phyloP scores from a whole-genome alignment of 2,888 invertebrate genomes.

The Osmoderma eremita region DNA sequence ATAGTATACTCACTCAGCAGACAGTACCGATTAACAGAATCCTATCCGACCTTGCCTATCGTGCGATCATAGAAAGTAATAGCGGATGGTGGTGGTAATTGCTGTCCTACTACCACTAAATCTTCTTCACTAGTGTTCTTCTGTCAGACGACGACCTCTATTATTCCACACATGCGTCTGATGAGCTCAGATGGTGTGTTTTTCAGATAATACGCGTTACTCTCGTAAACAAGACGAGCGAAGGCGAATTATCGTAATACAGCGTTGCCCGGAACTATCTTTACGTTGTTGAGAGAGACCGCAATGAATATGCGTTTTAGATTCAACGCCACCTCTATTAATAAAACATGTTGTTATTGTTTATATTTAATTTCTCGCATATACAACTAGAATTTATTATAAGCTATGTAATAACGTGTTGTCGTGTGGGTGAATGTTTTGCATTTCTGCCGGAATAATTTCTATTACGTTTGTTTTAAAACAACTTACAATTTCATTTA shows the following conservation, averaged over 20 bases:
- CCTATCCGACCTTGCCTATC: neutral
- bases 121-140: slow-evolving; percentile 10
- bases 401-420: slow-evolving; percentile 1
- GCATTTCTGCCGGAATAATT: neutral
- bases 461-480: too few relatives aligned
- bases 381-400: slow-evolving; percentile 6
- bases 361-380: slow-evolving; percentile 1
- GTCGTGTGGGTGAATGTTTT: neutral
- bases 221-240: slow-evolving; percentile 22
- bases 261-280: slow-evolving; percentile 16
- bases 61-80: neutral
- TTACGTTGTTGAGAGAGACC: neutral
- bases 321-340: slow-evolving; percentile 20
- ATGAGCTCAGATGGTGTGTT: slow-evolving; percentile 1
- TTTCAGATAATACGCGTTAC: neutral
- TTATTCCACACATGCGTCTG: slow-evolving; percentile 31
- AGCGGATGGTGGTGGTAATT: slow-evolving; percentile 10
- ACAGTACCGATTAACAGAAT: too few relatives aligned
- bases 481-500: too few relatives aligned
- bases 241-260: slow-evolving; percentile 8
- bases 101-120: slow-evolving; percentile 13
- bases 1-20: too few relatives aligned
- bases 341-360: slow-evolving; percentile 22
- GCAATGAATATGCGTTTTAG: slow-evolving; percentile 5
- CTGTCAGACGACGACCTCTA: neutral